phyloP scores from a whole-genome alignment of 2,888 invertebrate species.

The Punctoribates punctum region DNA sequence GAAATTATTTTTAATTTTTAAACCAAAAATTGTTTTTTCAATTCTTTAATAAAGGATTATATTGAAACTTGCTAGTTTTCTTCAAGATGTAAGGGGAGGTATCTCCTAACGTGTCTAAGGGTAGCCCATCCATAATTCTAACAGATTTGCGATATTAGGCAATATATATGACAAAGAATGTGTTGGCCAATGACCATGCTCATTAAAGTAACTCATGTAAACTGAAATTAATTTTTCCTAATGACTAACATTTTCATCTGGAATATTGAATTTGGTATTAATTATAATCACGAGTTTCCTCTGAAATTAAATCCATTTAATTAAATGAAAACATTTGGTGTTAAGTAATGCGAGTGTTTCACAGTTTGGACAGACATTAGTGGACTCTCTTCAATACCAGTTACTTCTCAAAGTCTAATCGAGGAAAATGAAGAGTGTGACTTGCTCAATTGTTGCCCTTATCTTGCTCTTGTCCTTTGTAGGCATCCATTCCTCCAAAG shows the following conservation, averaged over 20 bases:
- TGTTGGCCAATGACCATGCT: too few relatives aligned
- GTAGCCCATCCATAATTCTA: too few relatives aligned
- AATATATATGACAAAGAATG: too few relatives aligned
- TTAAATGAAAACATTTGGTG: background rate
- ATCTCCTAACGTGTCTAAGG: too few relatives aligned
- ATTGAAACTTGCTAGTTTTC: too few relatives aligned
- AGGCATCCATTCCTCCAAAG: background rate
- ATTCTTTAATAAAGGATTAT: background rate
- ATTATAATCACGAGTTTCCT: background rate
- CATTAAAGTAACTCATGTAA: too few relatives aligned
- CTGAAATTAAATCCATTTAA: background rate
- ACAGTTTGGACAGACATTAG: background rate
- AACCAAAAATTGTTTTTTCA: background rate
- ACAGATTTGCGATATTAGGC: too few relatives aligned
- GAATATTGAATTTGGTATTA: background rate
- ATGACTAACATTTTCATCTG: too few relatives aligned
- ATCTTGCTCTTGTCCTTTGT: background rate
- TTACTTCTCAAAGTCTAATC: background rate
- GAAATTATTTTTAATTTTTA: background rate
- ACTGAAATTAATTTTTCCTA: too few relatives aligned
- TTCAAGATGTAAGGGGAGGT: too few relatives aligned
- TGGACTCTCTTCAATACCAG: background rate
- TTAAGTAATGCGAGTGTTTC: background rate
- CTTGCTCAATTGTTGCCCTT: background rate
- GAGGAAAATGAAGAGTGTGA: background rate